Percentiles rank a stretch among this genome's conserved stretches.
Evolutionary conservation across 2,797 vertebrate species (phyloP).

Genomic region (Avahi laniger): DNA sequence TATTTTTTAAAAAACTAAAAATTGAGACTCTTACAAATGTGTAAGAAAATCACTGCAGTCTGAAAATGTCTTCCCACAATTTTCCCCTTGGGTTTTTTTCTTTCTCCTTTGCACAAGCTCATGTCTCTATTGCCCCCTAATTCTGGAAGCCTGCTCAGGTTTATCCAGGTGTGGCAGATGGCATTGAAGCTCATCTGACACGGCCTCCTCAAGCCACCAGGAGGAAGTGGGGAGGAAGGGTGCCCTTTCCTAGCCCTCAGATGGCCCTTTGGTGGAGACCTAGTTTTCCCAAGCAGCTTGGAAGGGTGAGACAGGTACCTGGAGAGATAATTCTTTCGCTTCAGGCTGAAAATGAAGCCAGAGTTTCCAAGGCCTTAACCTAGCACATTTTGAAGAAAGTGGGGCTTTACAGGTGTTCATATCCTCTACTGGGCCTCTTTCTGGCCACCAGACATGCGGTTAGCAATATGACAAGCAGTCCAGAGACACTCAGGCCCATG

Average conservation of each 20-base stretch:
- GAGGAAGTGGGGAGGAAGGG: background rate
- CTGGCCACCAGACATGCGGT: slow-evolving; percentile 86
- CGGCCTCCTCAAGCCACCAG: background rate
- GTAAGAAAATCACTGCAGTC: background rate
- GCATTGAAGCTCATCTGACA: background rate
- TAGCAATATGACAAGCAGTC: slow-evolving; percentile 85
- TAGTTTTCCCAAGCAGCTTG: background rate
- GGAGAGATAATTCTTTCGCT: background rate
- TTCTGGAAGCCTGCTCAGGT: background rate
- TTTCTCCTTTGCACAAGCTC: background rate
- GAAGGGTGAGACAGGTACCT: background rate
- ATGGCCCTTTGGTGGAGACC: background rate
- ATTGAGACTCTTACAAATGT: background rate
- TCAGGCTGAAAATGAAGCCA: background rate
- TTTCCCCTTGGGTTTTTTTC: background rate
- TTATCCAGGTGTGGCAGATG: background rate
- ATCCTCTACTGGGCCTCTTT: slow-evolving; percentile 85
- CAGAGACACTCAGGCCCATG: slow-evolving; percentile 83
- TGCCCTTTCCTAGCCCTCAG: background rate
- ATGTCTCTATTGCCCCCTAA: background rate
- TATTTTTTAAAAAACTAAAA: background rate
- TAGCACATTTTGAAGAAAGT: slow-evolving; percentile 10
- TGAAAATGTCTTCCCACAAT: background rate
- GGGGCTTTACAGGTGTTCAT: slow-evolving; percentile 86
- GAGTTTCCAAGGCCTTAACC: slow-evolving; percentile 31